Percentiles rank a stretch among this genome's conserved stretches.
Evolutionary conservation across 2,888 invertebrate species (phyloP).

Genomic region (Caenorhabditis wallacei): DNA sequence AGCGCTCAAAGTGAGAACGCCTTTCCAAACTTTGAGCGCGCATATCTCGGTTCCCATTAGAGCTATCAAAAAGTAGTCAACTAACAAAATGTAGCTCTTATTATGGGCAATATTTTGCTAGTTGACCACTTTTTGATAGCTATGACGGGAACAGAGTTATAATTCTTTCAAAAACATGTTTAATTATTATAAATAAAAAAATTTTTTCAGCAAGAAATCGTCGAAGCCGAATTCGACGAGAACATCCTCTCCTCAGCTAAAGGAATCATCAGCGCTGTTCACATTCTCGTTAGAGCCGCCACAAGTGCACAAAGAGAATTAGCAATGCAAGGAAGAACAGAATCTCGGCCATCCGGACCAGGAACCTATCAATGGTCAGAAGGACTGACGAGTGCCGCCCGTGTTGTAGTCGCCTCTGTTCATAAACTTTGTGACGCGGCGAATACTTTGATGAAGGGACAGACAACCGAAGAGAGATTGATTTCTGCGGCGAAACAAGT

Average conservation of each 20-base stretch:
- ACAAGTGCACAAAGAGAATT: conserved; percentile 97
- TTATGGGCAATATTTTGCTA: no score
- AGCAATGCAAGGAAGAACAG: conserved; percentile 88
- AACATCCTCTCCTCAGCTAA: conserved; percentile 99
- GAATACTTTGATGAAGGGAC: conserved; percentile 90
- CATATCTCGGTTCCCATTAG: no score
- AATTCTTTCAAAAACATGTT: no score
- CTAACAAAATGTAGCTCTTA: no score
- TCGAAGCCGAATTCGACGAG: conserved; percentile 98
- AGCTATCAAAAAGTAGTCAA: no score
- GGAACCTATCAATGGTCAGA: conserved; percentile 82
- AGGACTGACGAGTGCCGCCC: conserved; percentile 86
- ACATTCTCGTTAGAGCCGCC: conserved; percentile 96
- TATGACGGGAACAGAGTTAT: no score
- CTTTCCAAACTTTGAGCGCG: no score
- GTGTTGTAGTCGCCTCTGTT: conserved; percentile 95
- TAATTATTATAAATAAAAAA: no score
- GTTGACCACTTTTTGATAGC: no score
- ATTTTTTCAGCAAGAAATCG: conserved; percentile 85
- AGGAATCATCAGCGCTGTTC: conserved; percentile 96
- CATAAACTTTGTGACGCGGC: conserved; percentile 98
- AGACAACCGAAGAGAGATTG: conserved; percentile 91
- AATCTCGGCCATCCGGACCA: conserved; percentile 10
- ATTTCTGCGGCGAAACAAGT: conserved; percentile 95
- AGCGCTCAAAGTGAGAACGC: no score